Conservation (phyloP, 1,140 invertebrate genomes). For the Scaptomyza hsui region DNA sequence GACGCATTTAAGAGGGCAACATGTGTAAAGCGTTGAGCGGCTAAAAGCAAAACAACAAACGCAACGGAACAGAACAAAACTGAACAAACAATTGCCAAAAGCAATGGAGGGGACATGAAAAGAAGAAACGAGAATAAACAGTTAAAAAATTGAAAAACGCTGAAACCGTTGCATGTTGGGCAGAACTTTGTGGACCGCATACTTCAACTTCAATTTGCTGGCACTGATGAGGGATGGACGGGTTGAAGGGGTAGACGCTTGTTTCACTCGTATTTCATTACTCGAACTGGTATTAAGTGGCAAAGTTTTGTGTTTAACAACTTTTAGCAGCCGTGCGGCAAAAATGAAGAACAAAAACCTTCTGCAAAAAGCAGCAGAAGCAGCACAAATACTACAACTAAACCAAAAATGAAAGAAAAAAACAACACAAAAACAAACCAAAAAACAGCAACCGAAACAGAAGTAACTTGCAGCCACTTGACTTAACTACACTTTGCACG, state of each 20-base stretch:
- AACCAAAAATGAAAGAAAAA: background rate
- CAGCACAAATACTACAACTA: conserved; percentile 29
- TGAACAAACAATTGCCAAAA: conserved; percentile 75
- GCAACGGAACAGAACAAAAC: conserved; percentile 28
- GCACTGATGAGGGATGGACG: background rate
- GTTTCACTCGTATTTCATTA: conserved; percentile 77
- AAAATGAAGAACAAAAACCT: conserved; percentile 67
- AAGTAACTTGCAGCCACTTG: conserved; percentile 72
- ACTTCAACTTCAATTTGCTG: conserved; percentile 79
- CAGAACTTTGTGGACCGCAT: conserved; percentile 74
- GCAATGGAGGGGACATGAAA: conserved; percentile 51
- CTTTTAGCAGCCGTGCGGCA: conserved; percentile 72
- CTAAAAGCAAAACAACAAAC: conserved; percentile 44
- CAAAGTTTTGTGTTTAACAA: conserved; percentile 82
- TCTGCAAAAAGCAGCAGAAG: conserved; percentile 29
- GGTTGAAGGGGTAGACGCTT: conserved; percentile 25
- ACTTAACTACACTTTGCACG: conserved; percentile 65
- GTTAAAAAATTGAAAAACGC: conserved; percentile 35
- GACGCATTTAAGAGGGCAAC: conserved; percentile 48
- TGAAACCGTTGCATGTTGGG: conserved; percentile 71
- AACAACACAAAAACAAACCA: conserved; percentile 15
- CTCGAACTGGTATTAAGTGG: conserved; percentile 82
- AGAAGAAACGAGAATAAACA: conserved; percentile 6
- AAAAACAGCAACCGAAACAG: conserved; percentile 49
- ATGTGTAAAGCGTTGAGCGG: conserved; percentile 67